Base-by-base conservation (phyloP, 2,888 invertebrate genomes). In the Timema cristinae region DNA sequence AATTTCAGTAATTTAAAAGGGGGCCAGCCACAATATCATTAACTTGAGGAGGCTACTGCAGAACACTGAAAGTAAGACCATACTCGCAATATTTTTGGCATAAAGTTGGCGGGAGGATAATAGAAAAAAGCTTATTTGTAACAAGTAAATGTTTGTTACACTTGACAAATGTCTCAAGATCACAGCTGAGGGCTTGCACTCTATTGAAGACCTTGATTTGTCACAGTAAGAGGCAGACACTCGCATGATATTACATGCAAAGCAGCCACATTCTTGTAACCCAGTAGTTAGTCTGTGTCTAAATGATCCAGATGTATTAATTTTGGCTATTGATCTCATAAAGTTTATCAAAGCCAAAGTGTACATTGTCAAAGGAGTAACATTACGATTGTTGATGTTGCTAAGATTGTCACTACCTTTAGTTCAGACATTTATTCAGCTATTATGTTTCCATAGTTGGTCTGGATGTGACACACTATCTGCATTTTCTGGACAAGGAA, bases 181-280 rank as follows among this genome's bases (percentile, higher is more conserved):
- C n/a, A 6, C 1, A 56, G 56, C 56, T 56, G 56, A 56, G 56
- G 7, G 56, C 1, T 56, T 7, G 9, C 56, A 56, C 4, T 7
- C n/a, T 56, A 56, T 16, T 15, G 56, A 56, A 56, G 56, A 56
- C 56, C 56, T 11, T 15, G 56, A 0, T 56, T 56, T 16, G 6
- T 56, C 56, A 56, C 56, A 56, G 11, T n/a, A 56, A 56, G 56
- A 56, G 16, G 56, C 56, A 56, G 56, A 56, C n/a, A 56, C 56
- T 8, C 7, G 5, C 8, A 56, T 56, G n/a, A 56, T 56, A 7
- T 56, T 56, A 56, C 56, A 56, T 56, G 56, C 56, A 56, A 56
- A 56, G 9, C 56, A 56, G 5, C 1, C 56, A 56, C 1, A 16
- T 56, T 56, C 56, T 56, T 56, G 4, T 5, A 6, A 6, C 16